phyloP scores from a whole-genome alignment of 2,888 invertebrate genomes.

The Andricus curvator region DNA sequence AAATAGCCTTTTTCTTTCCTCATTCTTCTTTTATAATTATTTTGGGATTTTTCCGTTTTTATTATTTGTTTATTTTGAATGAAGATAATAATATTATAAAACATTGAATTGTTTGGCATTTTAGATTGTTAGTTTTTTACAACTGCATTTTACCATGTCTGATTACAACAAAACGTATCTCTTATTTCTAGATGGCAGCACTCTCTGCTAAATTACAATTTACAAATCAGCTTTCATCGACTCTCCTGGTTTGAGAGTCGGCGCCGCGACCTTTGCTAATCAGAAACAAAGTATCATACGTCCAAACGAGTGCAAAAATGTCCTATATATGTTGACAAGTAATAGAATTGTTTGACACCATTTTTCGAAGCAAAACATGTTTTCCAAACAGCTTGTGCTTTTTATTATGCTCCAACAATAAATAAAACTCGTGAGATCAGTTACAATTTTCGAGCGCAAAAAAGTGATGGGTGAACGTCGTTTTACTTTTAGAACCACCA shows the following conservation, averaged over 20 bases:
- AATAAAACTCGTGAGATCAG: slow-evolving; percentile 30
- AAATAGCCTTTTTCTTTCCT: too few relatives aligned
- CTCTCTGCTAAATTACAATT: slow-evolving; percentile 15
- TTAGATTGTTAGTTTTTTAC: too few relatives aligned
- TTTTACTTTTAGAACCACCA: slow-evolving; percentile 5
- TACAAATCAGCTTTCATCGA: slow-evolving; percentile 18
- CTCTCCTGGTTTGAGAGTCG: slow-evolving; percentile 1
- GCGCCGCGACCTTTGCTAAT: slow-evolving; percentile 20
- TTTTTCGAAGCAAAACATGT: background rate
- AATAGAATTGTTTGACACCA: background rate
- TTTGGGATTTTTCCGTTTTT: too few relatives aligned
- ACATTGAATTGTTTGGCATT: too few relatives aligned
- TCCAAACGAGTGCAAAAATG: background rate
- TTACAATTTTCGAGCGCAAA: background rate
- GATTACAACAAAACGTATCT: background rate
- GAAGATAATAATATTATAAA: too few relatives aligned
- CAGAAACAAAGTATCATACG: slow-evolving; percentile 5
- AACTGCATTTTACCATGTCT: background rate
- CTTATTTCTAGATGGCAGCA: slow-evolving; percentile 34
- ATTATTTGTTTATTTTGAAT: too few relatives aligned
- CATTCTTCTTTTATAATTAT: too few relatives aligned
- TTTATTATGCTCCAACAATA: slow-evolving; percentile 16
- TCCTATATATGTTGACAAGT: background rate
- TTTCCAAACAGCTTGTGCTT: background rate
- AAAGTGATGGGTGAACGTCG: slow-evolving; percentile 12